Evolutionary conservation across 1,140 invertebrate genomes (phyloP), one percentile per base, ranked within the genome.

Genomic region (Calliphora vicina): DNA sequence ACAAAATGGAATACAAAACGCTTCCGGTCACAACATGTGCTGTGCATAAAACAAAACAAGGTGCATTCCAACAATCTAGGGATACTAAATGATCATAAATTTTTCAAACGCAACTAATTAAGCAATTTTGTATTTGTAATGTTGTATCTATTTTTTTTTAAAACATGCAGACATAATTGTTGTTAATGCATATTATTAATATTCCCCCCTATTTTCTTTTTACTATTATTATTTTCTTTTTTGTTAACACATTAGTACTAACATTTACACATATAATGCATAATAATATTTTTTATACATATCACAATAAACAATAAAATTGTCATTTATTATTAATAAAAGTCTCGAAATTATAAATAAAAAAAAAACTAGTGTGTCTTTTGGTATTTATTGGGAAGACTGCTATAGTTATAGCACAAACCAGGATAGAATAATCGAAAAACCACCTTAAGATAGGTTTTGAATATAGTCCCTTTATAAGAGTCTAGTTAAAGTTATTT

Each of bases 31-130:
- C 94, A 73, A 95, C 95, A 0, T 97, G 96, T 91, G 96, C 96
- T 2, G 96, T 95, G 6, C 92, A 95, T 29, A 91, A 96, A 17
- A 92, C 97, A 12, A 94, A 96, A 86, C 93, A 95, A 71, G 93
- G 94, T 72, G 94, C 94, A 23, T 97, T 95, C 88, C 95, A 95
- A 88, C 95, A 96, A 86, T 96, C 95, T 1, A 93, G 96, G 83
- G 95, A 96, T 88, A 96, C 96, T 0, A 94, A n/a, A 93, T 73
- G 94, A 95, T 87, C 96, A 97, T 87, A 96, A 96, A 88, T 97
- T 96, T 88, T 97, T 96, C 87, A 92, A 95, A 88, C 93, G 95
- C 72, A 92, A 42, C 92, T 91, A 89, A 45, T 81, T 89, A 83
- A 67, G 9, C 1, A 20, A 67, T 67, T 67, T 67, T 61, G 1